Evolutionary conservation across 2,888 invertebrate genomes (phyloP).

Genomic region (Nomada fucata): DNA sequence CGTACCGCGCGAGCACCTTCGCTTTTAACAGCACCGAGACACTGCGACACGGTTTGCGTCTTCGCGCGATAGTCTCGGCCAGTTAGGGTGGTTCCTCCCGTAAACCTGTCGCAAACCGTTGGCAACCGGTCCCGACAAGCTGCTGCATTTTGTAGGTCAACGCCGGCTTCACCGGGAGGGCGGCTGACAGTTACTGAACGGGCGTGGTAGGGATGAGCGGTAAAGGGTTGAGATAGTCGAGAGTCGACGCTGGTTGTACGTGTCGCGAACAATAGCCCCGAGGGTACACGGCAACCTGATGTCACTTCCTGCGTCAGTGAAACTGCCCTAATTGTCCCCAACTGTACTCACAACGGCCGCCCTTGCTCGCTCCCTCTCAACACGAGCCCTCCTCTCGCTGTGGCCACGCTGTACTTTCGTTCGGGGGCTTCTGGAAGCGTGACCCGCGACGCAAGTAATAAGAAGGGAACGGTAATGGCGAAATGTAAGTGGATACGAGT

Average conservation of each 20-base stretch:
- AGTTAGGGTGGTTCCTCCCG: slow-evolving; percentile 69
- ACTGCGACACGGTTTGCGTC: slow-evolving; percentile 53
- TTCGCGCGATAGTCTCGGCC: slow-evolving; percentile 66
- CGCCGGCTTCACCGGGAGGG: slow-evolving; percentile 64
- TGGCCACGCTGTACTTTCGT: slow-evolving; percentile 2
- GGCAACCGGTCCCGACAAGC: slow-evolving; percentile 72
- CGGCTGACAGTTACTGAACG: slow-evolving; percentile 70
- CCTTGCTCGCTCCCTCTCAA: slow-evolving; percentile 8
- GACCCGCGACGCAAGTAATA: slow-evolving; percentile 14
- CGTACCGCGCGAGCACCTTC: neutral
- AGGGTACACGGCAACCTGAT: slow-evolving; percentile 77
- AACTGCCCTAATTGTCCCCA: slow-evolving; percentile 76
- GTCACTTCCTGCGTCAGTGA: slow-evolving; percentile 76
- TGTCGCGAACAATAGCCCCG: slow-evolving; percentile 76
- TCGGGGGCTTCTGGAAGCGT: neutral
- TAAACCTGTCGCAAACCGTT: slow-evolving; percentile 73
- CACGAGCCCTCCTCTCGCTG: slow-evolving; percentile 15
- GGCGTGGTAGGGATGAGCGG: slow-evolving; percentile 45
- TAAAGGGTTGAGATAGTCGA: slow-evolving; percentile 67
- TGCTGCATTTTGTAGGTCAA: slow-evolving; percentile 75
- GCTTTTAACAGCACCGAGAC: slow-evolving; percentile 44
- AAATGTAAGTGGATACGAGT: neutral
- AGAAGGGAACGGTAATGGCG: neutral
- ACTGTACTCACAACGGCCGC: slow-evolving; percentile 66
- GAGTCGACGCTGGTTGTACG: slow-evolving; percentile 74